Conservation (phyloP, 2,113 vertebrate genomes). For the Chionodraco myersi region DNA sequence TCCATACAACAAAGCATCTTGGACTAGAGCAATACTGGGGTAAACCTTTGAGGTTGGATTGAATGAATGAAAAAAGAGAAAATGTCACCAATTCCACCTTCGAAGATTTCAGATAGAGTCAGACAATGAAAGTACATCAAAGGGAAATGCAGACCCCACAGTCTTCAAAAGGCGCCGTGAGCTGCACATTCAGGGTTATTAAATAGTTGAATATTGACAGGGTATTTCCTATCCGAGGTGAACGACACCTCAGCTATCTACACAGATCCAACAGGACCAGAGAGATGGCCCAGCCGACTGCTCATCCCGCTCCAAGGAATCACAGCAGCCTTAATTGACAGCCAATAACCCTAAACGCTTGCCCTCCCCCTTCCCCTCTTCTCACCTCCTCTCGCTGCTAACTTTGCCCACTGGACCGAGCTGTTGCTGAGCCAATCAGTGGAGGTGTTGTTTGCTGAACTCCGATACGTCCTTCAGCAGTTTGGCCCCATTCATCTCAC, state of each 20-base stretch:
- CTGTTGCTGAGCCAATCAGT: slow-evolving; percentile 77
- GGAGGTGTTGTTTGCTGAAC: slow-evolving; percentile 82
- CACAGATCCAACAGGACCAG: slow-evolving; percentile 69
- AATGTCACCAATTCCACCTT: slow-evolving; percentile 82
- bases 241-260: slow-evolving; percentile 74
- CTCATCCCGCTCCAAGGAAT: slow-evolving; percentile 65
- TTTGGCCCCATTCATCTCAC: slow-evolving; percentile 83
- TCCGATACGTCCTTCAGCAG: slow-evolving; percentile 81
- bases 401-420: slow-evolving; percentile 73
- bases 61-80: slow-evolving; percentile 82
- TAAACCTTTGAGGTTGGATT: slow-evolving; percentile 83
- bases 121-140: slow-evolving; percentile 84
- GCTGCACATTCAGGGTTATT: slow-evolving; percentile 81
- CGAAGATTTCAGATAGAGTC: slow-evolving; percentile 80
- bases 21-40: slow-evolving; percentile 69
- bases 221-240: slow-evolving; percentile 75
- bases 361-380: neutral
- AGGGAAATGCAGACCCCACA: slow-evolving; percentile 79
- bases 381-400: slow-evolving; percentile 49
- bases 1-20: slow-evolving; percentile 75
- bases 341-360: slow-evolving; percentile 54
- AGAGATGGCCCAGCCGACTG: slow-evolving; percentile 56
- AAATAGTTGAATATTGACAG: slow-evolving; percentile 85
- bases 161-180: slow-evolving; percentile 80
- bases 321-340: slow-evolving; percentile 80